Conservation (phyloP, 2,888 invertebrate species). For the Cephus runcator region DNA sequence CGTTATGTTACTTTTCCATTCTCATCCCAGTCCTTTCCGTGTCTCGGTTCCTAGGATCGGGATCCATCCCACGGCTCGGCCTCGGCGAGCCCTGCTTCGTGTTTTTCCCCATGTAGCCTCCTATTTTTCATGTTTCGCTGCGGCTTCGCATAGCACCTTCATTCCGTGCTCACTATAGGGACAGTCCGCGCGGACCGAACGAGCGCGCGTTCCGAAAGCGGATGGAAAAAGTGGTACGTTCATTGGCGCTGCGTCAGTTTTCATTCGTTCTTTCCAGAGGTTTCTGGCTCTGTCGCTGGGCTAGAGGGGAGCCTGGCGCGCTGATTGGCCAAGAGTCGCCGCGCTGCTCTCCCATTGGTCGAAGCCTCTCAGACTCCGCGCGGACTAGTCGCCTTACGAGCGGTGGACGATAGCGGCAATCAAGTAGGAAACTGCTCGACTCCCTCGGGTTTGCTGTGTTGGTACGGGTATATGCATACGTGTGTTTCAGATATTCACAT, state of each 20-base stretch:
- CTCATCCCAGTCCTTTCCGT: conserved; percentile 49
- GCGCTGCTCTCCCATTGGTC: conserved; percentile 37
- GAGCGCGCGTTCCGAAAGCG: conserved; percentile 27
- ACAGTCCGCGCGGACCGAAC: conserved; percentile 57
- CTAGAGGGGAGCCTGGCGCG: neutral
- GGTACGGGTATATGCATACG: conserved; percentile 25
- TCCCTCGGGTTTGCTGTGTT: conserved; percentile 48
- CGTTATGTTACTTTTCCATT: conserved; percentile 65
- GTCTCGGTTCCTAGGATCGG: conserved; percentile 40
- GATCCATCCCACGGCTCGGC: conserved; percentile 42
- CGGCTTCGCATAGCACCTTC: conserved; percentile 66
- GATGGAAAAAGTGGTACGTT: conserved; percentile 31
- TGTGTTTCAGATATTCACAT: conserved; percentile 58
- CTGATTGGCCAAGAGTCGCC: conserved; percentile 39
- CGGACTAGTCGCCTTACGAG: conserved; percentile 60
- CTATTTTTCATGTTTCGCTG: conserved; percentile 67
- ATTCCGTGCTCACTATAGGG: conserved; percentile 40
- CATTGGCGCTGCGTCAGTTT: conserved; percentile 44
- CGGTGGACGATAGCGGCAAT: conserved; percentile 64
- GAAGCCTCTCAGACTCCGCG: conserved; percentile 50
- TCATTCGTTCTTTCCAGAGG: conserved; percentile 46
- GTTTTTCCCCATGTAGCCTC: conserved; percentile 65
- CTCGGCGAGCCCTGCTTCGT: conserved; percentile 43
- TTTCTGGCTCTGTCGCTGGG: neutral
- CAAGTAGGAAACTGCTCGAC: conserved; percentile 66